Conservation (phyloP, 2,888 invertebrate genomes). For the Pyrrhosoma nymphula region DNA sequence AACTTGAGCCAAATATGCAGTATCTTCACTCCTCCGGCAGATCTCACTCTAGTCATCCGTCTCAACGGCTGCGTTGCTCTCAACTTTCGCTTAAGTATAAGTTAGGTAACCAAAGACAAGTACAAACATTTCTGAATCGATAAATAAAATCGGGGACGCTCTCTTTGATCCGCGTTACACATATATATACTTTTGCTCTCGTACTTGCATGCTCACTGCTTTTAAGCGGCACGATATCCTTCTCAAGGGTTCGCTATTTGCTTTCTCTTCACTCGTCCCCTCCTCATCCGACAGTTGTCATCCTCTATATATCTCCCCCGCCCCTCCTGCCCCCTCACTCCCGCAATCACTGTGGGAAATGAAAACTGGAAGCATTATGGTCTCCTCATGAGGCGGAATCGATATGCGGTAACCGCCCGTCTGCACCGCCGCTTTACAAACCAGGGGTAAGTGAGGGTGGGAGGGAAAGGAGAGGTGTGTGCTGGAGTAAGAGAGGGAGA, state of each 20-base stretch:
- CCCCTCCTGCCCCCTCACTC: not conserved
- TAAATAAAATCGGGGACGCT: no score
- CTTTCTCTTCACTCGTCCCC: not conserved
- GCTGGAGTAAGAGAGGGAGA: not conserved
- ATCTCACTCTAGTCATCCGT: no score
- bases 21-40: no score
- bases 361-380: conserved; percentile 63
- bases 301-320: not conserved
- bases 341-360: conserved; percentile 41
- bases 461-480: not conserved
- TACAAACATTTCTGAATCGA: no score
- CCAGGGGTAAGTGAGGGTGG: not conserved
- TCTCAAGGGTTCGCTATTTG: not conserved
- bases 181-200: no score
- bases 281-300: not conserved
- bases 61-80: no score
- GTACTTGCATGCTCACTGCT: no score
- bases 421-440: conserved; percentile 34
- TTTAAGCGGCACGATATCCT: no score
- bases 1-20: no score
- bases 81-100: no score
- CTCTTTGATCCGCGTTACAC: no score
- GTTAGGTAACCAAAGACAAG: no score
- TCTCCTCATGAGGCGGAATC: conserved; percentile 24
- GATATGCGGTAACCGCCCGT: conserved; percentile 47